Conservation (phyloP, 2,888 invertebrate genomes). For the Calliphora vomitoria region DNA sequence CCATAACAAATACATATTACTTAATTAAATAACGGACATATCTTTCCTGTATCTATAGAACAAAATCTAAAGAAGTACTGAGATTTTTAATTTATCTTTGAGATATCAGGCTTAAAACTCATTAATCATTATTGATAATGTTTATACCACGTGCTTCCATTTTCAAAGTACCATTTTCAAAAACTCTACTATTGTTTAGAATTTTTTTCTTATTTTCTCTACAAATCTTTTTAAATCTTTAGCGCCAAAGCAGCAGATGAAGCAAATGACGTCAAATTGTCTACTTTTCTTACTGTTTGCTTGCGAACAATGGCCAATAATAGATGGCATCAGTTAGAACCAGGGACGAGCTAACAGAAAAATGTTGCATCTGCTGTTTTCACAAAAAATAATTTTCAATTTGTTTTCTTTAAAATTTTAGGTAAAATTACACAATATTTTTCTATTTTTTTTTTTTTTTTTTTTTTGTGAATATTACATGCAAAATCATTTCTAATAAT, state of each 20-base stretch:
- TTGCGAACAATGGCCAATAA: conserved; percentile 59
- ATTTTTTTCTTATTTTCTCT: conserved; percentile 33
- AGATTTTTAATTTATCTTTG: conserved; percentile 41
- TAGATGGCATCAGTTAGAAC: conserved; percentile 57
- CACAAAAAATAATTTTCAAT: background rate
- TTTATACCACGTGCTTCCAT: conserved; percentile 73
- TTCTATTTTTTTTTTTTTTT: background rate
- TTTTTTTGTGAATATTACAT: conserved; percentile 14
- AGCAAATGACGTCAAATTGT: conserved; percentile 71
- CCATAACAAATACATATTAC: conserved; percentile 16
- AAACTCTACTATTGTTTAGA: conserved; percentile 32
- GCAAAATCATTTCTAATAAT: conserved; percentile 50
- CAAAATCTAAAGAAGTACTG: conserved; percentile 1
- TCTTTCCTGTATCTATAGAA: conserved; percentile 1
- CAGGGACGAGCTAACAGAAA: conserved; percentile 13
- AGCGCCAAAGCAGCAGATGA: conserved; percentile 70
- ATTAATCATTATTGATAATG: conserved; percentile 73
- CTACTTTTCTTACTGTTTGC: conserved; percentile 52
- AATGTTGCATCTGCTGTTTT: conserved; percentile 63
- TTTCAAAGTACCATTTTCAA: conserved; percentile 29
- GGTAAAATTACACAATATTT: conserved; percentile 52
- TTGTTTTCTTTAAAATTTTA: conserved; percentile 27
- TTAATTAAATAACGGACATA: conserved; percentile 50
- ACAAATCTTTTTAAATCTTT: conserved; percentile 42
- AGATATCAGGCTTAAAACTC: conserved; percentile 69